phyloP scores from a whole-genome alignment of 2,888 invertebrate species.

The Pandemis heparana region DNA sequence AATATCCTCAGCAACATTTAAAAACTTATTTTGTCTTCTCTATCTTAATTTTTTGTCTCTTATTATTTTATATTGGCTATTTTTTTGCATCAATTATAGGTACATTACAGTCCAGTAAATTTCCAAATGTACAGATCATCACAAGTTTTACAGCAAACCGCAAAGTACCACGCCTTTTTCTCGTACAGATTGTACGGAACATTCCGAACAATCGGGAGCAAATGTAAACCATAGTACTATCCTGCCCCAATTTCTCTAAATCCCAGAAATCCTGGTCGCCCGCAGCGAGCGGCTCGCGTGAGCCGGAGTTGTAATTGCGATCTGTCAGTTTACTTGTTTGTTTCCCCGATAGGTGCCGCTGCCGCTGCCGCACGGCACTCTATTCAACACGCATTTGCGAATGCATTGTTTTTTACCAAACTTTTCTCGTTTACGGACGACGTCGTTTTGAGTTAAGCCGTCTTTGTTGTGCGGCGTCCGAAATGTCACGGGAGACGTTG shows the following conservation, averaged over 20 bases:
- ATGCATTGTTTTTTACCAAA: constrained; percentile 42
- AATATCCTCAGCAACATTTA: too few relatives aligned
- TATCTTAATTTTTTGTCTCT: too few relatives aligned
- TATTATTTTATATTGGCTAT: too few relatives aligned
- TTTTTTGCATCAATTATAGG: too few relatives aligned
- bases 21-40: neutral
- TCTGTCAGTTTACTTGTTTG: constrained; percentile 43
- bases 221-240: neutral
- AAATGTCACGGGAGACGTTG: constrained; percentile 20
- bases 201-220: neutral
- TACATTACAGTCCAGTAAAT: too few relatives aligned
- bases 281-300: constrained; percentile 38
- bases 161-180: neutral
- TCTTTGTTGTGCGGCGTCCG: constrained; percentile 18
- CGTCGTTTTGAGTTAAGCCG: constrained; percentile 17
- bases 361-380: constrained; percentile 27
- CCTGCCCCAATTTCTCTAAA: neutral
- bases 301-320: constrained; percentile 44
- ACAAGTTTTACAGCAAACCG: neutral
- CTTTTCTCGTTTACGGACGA: constrained; percentile 43
- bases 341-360: constrained; percentile 38
- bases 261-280: constrained; percentile 21
- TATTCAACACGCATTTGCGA: constrained; percentile 37
- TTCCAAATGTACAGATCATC: too few relatives aligned
- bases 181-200: neutral